Conservation (phyloP, 2,797 vertebrate genomes). For the Cynodonichthys magdalenae region DNA sequence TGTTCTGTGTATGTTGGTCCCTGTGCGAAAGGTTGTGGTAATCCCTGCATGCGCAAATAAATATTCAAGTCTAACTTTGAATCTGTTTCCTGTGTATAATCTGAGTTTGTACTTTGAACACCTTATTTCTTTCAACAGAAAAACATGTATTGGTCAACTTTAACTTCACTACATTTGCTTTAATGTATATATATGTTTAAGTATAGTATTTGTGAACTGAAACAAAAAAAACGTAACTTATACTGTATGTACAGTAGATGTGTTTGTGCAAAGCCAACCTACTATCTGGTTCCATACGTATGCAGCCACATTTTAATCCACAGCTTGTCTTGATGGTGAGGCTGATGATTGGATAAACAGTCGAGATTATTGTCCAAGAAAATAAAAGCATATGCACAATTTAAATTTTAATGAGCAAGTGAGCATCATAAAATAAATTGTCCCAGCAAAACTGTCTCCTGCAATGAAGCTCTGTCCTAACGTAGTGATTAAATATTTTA, state of each 20-base stretch:
- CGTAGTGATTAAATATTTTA: constrained; percentile 55
- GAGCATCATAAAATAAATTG: constrained; percentile 75
- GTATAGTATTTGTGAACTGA: neutral
- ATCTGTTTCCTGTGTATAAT: too few species aligned
- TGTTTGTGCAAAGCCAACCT: constrained; percentile 31
- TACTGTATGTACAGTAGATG: constrained; percentile 10
- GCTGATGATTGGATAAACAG: constrained; percentile 79
- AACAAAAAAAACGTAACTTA: neutral
- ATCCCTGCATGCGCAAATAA: too few species aligned
- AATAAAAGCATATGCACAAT: constrained; percentile 81
- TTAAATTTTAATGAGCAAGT: constrained; percentile 83
- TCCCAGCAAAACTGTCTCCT: constrained; percentile 52
- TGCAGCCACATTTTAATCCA: constrained; percentile 54
- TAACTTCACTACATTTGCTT: too few species aligned
- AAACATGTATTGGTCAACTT: too few species aligned
- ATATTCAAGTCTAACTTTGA: too few species aligned
- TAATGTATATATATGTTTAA: neutral
- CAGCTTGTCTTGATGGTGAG: constrained; percentile 62
- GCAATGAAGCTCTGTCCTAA: constrained; percentile 52
- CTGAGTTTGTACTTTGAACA: too few species aligned
- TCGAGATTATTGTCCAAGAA: constrained; percentile 78
- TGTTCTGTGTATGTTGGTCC: too few species aligned
- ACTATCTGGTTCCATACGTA: constrained; percentile 41
- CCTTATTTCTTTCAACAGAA: too few species aligned
- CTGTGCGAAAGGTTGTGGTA: too few species aligned